Evolutionary conservation across 64 coral and sea anemone species (phyloP), one percentile per base, ranked within the genome.

Genomic region (Montipora sp.): DNA sequence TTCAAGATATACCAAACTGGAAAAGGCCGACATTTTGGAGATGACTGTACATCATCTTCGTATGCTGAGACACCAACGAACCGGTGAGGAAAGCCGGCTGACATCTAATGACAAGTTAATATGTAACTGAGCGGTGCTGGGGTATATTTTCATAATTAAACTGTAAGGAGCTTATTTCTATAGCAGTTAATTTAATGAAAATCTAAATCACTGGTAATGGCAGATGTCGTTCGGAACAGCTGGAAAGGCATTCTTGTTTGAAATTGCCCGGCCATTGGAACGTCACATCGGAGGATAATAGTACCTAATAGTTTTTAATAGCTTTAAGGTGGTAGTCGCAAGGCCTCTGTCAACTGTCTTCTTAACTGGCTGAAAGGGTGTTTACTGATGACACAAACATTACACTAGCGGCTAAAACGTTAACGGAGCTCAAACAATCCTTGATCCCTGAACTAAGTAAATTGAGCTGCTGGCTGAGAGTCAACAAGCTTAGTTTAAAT

Each of bases 21-120:
- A 99, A 70, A 99, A 99, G 79, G 98, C 94, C 13, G 94, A 99
- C 80, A 99, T 99, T 36, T 80, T 99, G 48, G 92, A 99, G 77
- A 96, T 99, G 98, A 96, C 98, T 14, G 98, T 96, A 4, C 91
- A 93, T 21, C 92, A 94, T 47, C 87, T 96, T 14, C 79, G 92
- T 51, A 82, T 66, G 18, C 21, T 98, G 51, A 70, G 81, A 59
- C 94, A 90, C 16, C 89, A 81, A 46, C 92, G 92, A 86, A 59
- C 47, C 53, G 79, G 91, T 93, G 76, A 61, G n/a, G 14, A 66
- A 44, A 67, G 2, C 47, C 51, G 5, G 10, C 10, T 15, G 81
- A 43, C 49, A 20, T 47, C 51, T 57, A 50, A 68, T 77, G 63
- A 59, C 14, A 68, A 66, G 24, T 83, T 83, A 67, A 72, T 85